Evolutionary conservation across 2,113 vertebrate genomes (phyloP).

Genomic region (Miniopterus natalensis): DNA sequence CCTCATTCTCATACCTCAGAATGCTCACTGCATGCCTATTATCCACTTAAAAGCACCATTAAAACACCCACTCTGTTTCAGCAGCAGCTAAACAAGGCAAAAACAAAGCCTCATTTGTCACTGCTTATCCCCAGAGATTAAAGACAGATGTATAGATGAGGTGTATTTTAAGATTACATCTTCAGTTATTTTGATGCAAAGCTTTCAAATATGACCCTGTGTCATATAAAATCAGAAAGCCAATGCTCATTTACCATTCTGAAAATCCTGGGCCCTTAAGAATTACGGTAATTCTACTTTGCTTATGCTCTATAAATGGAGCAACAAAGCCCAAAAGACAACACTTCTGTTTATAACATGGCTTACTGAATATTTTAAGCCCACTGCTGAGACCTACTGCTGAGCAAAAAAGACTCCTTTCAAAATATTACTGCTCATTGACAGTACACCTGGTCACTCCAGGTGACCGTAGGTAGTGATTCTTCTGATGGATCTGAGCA

Average conservation of each 20-base stretch:
- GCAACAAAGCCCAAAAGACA: neutral
- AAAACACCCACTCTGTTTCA: constrained; percentile 70
- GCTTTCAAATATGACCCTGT: constrained; percentile 36
- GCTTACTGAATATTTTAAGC: too few species aligned
- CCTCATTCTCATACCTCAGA: constrained; percentile 64
- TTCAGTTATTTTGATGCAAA: constrained; percentile 68
- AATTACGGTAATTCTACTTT: neutral
- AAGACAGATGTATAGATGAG: constrained; percentile 70
- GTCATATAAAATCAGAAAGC: constrained; percentile 33
- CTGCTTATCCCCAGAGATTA: constrained; percentile 70
- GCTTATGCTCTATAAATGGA: neutral
- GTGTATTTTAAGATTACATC: constrained; percentile 54
- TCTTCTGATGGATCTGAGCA: neutral
- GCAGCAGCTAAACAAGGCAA: constrained; percentile 60
- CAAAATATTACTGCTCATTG: too few species aligned
- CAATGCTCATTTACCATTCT: neutral
- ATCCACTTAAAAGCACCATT: constrained; percentile 62
- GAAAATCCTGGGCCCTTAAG: neutral
- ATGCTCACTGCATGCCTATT: constrained; percentile 62
- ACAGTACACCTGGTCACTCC: too few species aligned
- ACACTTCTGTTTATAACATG: neutral
- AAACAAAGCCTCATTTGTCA: constrained; percentile 75
- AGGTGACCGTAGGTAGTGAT: too few species aligned
- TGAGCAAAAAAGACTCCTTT: too few species aligned
- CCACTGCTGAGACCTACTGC: too few species aligned